Percentiles rank a stretch among this genome's conserved stretches.
These are phyloP conservation scores for Lycia hirtaria DNA, from an alignment of 2,888 invertebrate genomes.

Conservation along the genomic window DNA sequence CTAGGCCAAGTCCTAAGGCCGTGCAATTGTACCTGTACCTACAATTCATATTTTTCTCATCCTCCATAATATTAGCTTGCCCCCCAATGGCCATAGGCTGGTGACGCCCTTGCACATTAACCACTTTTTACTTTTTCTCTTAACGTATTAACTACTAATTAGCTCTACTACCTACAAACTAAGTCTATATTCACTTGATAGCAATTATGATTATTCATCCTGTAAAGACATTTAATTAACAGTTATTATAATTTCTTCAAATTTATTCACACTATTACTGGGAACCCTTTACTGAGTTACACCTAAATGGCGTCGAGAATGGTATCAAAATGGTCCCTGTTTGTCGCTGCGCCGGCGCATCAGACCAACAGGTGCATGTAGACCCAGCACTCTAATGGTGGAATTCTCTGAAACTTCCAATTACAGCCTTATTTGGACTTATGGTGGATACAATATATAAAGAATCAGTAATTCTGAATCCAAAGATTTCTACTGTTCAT, in stretches of 20 bases:
- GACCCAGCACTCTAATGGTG: constrained; percentile 19
- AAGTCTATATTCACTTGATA: not conserved
- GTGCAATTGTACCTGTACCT: too few species aligned
- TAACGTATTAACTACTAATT: too few species aligned
- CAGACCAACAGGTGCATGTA: constrained; percentile 27
- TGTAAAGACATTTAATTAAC: not conserved
- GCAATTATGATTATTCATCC: too few species aligned
- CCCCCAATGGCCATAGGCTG: too few species aligned
- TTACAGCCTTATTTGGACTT: constrained; percentile 72
- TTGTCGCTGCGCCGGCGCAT: constrained; percentile 22
- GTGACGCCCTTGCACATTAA: too few species aligned
- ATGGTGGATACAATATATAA: not conserved
- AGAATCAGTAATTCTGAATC: not conserved
- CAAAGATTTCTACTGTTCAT: too few species aligned
- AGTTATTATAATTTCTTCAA: constrained; percentile 9
- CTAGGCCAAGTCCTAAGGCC: too few species aligned
- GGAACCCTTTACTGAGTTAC: not conserved
- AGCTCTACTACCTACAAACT: not conserved
- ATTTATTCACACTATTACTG: constrained; percentile 8
- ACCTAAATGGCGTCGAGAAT: constrained; percentile 24
- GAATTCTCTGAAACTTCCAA: constrained; percentile 67
- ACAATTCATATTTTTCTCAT: too few species aligned
- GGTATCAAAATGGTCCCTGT: constrained; percentile 18
- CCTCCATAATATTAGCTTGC: too few species aligned
- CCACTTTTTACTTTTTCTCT: too few species aligned